Conservation (phyloP, 2,888 invertebrate species). For the Epicampocera succincta region DNA sequence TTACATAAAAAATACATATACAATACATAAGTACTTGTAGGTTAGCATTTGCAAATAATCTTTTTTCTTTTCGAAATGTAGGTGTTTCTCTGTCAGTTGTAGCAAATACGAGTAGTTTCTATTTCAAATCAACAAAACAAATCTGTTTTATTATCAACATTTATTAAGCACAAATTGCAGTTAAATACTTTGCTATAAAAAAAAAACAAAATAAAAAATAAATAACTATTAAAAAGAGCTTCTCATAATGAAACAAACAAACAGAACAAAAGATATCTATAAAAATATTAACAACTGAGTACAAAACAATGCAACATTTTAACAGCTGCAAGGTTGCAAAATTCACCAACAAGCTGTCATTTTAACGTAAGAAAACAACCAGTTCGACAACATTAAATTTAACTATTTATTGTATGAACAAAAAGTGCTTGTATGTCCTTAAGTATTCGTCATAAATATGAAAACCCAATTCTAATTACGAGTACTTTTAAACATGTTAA, state of each 20-base stretch:
- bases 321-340: constrained; percentile 36
- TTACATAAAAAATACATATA: constrained; percentile 4
- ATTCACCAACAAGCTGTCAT: constrained; percentile 8
- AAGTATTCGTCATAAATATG: not conserved
- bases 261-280: not conserved
- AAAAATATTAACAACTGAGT: constrained; percentile 5
- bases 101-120: not conserved
- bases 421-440: constrained; percentile 1
- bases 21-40: not conserved
- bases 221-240: not conserved
- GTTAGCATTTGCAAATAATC: not conserved
- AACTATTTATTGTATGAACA: not conserved
- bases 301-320: constrained; percentile 27
- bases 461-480: constrained; percentile 52
- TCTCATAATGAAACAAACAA: not conserved
- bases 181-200: constrained; percentile 8
- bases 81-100: constrained; percentile 15
- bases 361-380: not conserved
- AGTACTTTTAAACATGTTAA: constrained; percentile 37
- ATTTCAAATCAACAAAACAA: constrained; percentile 12
- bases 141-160: constrained; percentile 17
- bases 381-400: not conserved
- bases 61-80: not conserved
- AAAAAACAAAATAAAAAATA: constrained; percentile 7
- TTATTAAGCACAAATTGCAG: constrained; percentile 3